phyloP scores from a whole-genome alignment of 1,140 invertebrate genomes.

The Heliconius eleuchia region DNA sequence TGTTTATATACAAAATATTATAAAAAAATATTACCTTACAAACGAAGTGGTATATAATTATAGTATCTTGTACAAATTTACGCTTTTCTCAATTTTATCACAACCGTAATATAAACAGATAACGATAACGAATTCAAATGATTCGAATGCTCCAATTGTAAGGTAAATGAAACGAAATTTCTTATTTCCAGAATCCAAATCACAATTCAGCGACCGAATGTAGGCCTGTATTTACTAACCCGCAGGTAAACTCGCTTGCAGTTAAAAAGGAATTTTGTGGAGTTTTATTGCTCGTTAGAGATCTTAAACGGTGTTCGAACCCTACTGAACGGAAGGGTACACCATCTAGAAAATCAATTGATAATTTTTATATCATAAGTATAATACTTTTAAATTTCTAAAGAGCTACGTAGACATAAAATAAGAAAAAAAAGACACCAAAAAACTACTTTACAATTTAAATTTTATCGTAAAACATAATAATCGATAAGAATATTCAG shows the following conservation, averaged over 20 bases:
- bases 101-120: background rate
- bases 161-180: background rate
- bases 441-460: background rate
- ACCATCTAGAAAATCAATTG: constrained; percentile 25
- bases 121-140: background rate
- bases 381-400: no score
- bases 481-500: constrained; percentile 39
- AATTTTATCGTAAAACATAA: constrained; percentile 53
- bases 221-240: constrained; percentile 66
- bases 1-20: no score
- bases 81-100: background rate
- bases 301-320: constrained; percentile 60
- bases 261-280: constrained; percentile 73
- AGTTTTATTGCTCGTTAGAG: constrained; percentile 76
- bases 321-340: constrained; percentile 25
- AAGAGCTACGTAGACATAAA: no score
- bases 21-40: no score
- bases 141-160: background rate
- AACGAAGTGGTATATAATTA: background rate
- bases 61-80: background rate
- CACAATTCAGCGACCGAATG: constrained; percentile 57
- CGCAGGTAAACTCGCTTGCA: constrained; percentile 71
- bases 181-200: constrained; percentile 43
- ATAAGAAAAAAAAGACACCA: no score
- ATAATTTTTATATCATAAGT: no score